A percentile compares a stretch with the other conserved stretches of the same genome.
phyloP scores from a whole-genome alignment of 2,888 invertebrate species.

The Brachyptera risi region DNA sequence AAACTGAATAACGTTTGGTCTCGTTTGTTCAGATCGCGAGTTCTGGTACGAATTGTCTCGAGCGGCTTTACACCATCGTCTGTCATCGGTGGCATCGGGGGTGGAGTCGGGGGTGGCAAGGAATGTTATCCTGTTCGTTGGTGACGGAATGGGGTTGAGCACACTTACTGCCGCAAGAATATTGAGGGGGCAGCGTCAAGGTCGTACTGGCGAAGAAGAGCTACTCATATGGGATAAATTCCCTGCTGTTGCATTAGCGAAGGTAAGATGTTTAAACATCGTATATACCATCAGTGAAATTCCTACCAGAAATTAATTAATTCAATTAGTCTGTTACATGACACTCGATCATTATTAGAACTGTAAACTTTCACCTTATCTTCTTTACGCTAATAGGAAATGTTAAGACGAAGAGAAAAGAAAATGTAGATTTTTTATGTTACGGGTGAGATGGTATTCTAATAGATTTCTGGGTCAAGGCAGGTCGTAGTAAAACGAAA shows the following conservation, averaged over 20 bases:
- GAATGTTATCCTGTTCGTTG: constrained; percentile 66
- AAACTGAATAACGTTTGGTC: neutral
- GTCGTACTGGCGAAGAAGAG: constrained; percentile 61
- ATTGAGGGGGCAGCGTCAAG: constrained; percentile 56
- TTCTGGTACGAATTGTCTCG: constrained; percentile 58
- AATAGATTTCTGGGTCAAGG: too few relatives aligned
- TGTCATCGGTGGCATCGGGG: constrained; percentile 40
- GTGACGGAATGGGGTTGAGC: constrained; percentile 71
- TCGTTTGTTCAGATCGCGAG: constrained; percentile 50
- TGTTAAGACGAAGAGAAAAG: too few relatives aligned
- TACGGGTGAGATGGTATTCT: too few relatives aligned
- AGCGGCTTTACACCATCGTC: constrained; percentile 51
- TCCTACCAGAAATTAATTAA: neutral
- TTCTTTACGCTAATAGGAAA: too few relatives aligned
- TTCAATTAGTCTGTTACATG: neutral
- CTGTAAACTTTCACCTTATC: neutral
- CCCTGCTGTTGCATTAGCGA: constrained; percentile 62
- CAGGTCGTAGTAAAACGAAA: too few relatives aligned
- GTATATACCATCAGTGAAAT: neutral
- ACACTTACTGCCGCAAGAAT: constrained; percentile 69
- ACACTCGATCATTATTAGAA: neutral
- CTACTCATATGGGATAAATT: constrained; percentile 66
- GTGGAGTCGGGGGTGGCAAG: constrained; percentile 43
- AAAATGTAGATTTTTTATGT: too few relatives aligned
- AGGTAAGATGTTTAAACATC: constrained; percentile 50